Percentiles rank a stretch among this genome's conserved stretches.
Conservation (phyloP, 1,140 invertebrate species). For the Orius insidiosus region DNA sequence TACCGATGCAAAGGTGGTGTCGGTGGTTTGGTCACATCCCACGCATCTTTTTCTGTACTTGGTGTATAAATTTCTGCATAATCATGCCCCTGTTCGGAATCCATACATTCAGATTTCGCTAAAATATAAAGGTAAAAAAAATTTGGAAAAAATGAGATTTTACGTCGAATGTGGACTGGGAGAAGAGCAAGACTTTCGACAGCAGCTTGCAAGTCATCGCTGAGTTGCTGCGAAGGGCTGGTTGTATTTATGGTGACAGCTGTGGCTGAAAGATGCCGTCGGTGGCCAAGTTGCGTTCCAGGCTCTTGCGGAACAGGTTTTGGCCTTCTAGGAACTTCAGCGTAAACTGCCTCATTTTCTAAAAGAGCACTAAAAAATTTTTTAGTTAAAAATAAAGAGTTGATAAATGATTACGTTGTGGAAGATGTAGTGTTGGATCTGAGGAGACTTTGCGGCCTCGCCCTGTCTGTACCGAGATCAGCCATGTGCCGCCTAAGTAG, state of each 20-base stretch:
- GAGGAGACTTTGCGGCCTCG: conserved; percentile 18
- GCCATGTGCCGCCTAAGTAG: conserved; percentile 71
- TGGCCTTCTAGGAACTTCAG: conserved; percentile 23
- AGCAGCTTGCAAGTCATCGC: conserved; percentile 34
- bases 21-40: conserved; percentile 42
- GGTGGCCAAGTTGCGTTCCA: conserved; percentile 31
- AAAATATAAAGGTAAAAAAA: conserved; percentile 22
- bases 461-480: conserved; percentile 23
- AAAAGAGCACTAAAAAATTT: conserved; percentile 18
- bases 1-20: conserved; percentile 64
- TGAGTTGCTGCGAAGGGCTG: conserved; percentile 23
- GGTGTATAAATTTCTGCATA: conserved; percentile 91
- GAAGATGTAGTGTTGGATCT: conserved; percentile 22
- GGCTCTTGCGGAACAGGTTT: conserved; percentile 21
- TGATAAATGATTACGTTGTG: conserved; percentile 17
- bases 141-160: conserved; percentile 13
- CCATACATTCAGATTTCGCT: conserved; percentile 22
- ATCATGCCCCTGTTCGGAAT: conserved; percentile 51
- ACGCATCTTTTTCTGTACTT: conserved; percentile 47
- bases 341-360: conserved; percentile 24
- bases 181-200: conserved; percentile 33
- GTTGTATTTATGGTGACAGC: conserved; percentile 28
- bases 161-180: conserved; percentile 21
- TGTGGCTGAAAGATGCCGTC: conserved; percentile 34
- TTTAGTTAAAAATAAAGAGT: neutral